These are phyloP conservation scores for Dicyrtomina minuta DNA, from an alignment of 2,888 invertebrate genomes.

Conservation along the genomic window DNA sequence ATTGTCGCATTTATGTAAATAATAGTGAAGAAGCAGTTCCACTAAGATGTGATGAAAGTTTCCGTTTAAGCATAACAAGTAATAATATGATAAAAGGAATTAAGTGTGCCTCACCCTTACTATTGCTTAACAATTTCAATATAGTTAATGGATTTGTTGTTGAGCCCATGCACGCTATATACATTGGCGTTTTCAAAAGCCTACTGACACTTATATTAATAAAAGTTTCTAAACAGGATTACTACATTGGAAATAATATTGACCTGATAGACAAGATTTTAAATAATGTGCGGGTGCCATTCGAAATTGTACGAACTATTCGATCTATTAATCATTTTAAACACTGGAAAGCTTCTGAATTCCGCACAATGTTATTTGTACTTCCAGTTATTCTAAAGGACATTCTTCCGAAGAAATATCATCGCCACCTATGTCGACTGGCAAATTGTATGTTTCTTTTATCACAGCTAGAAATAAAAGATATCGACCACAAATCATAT, in stretches of 20 bases:
- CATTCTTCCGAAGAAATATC: background rate
- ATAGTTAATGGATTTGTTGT: slow-evolving; percentile 35
- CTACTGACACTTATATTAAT: slow-evolving; percentile 30
- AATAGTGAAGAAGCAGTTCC: too few relatives aligned
- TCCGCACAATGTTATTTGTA: background rate
- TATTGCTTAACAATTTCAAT: slow-evolving; percentile 31
- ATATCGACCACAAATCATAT: slow-evolving; percentile 4
- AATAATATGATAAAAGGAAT: too few relatives aligned
- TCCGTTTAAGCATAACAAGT: too few relatives aligned
- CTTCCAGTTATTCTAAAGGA: background rate
- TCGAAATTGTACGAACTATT: background rate
- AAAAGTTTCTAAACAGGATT: slow-evolving; percentile 13
- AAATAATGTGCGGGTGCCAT: background rate
- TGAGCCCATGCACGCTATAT: slow-evolving; percentile 36
- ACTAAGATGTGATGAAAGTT: too few relatives aligned
- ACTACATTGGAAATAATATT: slow-evolving; percentile 29
- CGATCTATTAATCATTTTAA: background rate
- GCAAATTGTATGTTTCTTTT: slow-evolving; percentile 6
- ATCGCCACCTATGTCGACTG: background rate
- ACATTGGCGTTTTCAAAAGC: slow-evolving; percentile 32
- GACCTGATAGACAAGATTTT: background rate
- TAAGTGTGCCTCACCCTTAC: slow-evolving; percentile 31
- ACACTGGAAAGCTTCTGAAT: background rate
- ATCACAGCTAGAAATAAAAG: background rate
- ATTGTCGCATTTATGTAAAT: background rate